phyloP scores from a whole-genome alignment of 2,113 vertebrate species.

The Gambusia holbrooki region DNA sequence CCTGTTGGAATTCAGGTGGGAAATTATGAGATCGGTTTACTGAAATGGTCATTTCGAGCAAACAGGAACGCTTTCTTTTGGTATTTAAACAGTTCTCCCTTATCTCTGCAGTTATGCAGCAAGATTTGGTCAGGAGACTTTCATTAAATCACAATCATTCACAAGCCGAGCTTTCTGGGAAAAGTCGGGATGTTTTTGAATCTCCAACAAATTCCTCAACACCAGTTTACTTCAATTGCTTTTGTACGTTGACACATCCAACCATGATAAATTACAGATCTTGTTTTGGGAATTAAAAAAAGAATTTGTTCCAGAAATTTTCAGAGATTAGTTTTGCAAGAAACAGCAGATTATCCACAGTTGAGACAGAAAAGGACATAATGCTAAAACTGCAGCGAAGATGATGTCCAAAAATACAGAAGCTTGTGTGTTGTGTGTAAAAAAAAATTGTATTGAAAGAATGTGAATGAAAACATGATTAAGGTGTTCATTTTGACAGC shows the following conservation, averaged over 20 bases:
- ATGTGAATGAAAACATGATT: too few species aligned
- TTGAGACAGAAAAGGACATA: too few species aligned
- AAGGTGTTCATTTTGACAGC: too few species aligned
- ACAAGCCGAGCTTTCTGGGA: neutral
- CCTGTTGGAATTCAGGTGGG: neutral
- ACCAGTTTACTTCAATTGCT: neutral
- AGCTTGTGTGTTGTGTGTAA: too few species aligned
- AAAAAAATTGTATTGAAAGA: too few species aligned
- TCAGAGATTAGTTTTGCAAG: too few species aligned
- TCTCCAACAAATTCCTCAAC: neutral
- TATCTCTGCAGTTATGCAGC: neutral
- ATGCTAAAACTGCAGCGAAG: too few species aligned
- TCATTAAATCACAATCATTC: neutral
- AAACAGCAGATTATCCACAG: too few species aligned
- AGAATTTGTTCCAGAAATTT: too few species aligned
- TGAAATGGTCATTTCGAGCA: conserved; percentile 5
- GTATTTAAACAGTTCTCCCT: neutral
- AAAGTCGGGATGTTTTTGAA: neutral
- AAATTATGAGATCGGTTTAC: neutral
- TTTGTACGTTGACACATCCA: neutral
- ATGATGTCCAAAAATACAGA: too few species aligned
- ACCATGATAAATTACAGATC: neutral
- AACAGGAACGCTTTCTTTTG: neutral
- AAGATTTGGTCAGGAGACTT: neutral
- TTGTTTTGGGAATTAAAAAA: neutral